Evolutionary conservation across 2,113 vertebrate genomes (phyloP).

Genomic region (Oreocharis arfaki): DNA sequence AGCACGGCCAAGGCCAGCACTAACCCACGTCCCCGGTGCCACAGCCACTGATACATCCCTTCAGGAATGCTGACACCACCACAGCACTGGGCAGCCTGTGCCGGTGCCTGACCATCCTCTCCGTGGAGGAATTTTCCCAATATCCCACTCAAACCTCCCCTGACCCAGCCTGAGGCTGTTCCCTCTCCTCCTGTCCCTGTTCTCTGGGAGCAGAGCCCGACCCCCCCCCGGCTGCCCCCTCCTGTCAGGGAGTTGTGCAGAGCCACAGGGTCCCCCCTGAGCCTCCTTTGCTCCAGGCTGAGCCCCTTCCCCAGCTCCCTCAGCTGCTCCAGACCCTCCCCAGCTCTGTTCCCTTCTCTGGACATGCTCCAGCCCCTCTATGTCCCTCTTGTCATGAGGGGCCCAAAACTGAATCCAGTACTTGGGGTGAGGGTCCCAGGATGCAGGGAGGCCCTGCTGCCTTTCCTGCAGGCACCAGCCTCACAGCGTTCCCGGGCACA

Average conservation of each 20-base stretch:
- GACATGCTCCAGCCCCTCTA: background rate
- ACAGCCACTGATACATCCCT: background rate
- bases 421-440: background rate
- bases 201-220: background rate
- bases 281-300: background rate
- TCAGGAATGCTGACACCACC: background rate
- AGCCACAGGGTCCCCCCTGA: background rate
- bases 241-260: background rate
- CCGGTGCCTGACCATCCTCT: accelerated
- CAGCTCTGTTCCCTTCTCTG: background rate
- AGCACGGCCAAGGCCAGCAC: background rate
- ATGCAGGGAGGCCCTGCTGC: background rate
- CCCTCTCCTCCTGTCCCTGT: background rate
- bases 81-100: background rate
- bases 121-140: background rate
- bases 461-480: background rate
- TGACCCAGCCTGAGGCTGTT: background rate
- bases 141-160: background rate
- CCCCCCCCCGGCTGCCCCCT: accelerated
- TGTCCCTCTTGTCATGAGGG: background rate
- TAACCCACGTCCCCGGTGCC: background rate
- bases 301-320: background rate
- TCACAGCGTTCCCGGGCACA: accelerated
- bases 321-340: background rate
- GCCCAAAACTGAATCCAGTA: background rate